A percentile compares a stretch with the other conserved stretches of the same genome.
Conservation (phyloP, 2,797 vertebrate genomes). For the Varecia variegata region DNA sequence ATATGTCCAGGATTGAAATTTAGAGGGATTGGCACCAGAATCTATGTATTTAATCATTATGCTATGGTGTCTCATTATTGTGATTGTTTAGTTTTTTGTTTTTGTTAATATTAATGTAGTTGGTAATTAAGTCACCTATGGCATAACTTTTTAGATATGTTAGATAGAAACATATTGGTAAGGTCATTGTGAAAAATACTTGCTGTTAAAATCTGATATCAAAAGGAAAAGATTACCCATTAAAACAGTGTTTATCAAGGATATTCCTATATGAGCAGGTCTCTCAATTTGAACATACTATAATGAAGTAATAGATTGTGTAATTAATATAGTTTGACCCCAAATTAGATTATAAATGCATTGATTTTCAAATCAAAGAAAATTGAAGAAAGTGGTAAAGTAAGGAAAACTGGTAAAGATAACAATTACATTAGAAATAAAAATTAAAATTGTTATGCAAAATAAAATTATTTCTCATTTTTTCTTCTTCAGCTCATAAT, state of each 20-base stretch:
- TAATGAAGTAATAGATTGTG: not conserved
- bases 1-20: not conserved
- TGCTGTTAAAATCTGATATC: not conserved
- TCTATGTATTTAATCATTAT: not conserved
- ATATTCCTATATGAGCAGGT: not conserved
- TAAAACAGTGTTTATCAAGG: not conserved
- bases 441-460: not conserved
- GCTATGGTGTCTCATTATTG: not conserved
- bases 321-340: not conserved
- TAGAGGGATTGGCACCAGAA: not conserved
- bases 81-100: not conserved
- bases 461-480: not conserved
- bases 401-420: not conserved
- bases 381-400: not conserved
- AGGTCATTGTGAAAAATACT: not conserved
- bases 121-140: not conserved
- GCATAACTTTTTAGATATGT: not conserved
- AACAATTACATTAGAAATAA: not conserved
- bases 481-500: not conserved
- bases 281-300: not conserved
- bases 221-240: not conserved
- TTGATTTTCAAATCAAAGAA: not conserved
- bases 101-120: not conserved
- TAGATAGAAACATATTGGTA: not conserved
- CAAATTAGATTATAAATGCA: not conserved